Evolutionary conservation across 2,113 vertebrate genomes (phyloP).

Genomic region (Neofelis nebulosa): DNA sequence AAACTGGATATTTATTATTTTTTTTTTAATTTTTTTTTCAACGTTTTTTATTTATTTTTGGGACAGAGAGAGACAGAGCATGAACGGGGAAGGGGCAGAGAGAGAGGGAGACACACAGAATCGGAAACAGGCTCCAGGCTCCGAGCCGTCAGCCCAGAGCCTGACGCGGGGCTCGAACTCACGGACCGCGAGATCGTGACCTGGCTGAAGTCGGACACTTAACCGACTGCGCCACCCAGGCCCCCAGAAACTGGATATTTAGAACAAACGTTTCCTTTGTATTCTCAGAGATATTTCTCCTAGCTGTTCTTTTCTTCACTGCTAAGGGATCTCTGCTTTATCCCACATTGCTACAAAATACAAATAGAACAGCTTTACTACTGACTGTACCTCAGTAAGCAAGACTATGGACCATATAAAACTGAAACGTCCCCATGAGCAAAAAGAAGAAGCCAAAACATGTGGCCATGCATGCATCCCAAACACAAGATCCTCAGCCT

Average conservation of each 20-base stretch:
- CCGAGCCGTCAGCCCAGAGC: no score
- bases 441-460: neutral
- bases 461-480: neutral
- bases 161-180: no score
- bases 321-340: neutral
- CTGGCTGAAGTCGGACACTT: no score
- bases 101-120: no score
- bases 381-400: neutral
- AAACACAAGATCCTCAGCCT: neutral
- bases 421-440: neutral
- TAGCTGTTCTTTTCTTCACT: neutral
- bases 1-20: neutral
- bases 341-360: neutral
- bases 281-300: neutral
- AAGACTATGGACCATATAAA: neutral
- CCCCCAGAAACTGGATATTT: neutral
- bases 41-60: no score
- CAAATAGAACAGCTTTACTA: neutral
- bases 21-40: no score
- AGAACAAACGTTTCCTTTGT: neutral
- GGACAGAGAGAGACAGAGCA: no score
- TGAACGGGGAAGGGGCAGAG: no score
- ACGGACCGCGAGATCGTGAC: no score
- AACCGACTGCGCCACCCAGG: no score
- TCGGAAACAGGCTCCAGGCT: no score